These are phyloP conservation scores for Melanostigma gelatinosum DNA, from an alignment of 2,113 vertebrate genomes.

Conservation along the genomic window DNA sequence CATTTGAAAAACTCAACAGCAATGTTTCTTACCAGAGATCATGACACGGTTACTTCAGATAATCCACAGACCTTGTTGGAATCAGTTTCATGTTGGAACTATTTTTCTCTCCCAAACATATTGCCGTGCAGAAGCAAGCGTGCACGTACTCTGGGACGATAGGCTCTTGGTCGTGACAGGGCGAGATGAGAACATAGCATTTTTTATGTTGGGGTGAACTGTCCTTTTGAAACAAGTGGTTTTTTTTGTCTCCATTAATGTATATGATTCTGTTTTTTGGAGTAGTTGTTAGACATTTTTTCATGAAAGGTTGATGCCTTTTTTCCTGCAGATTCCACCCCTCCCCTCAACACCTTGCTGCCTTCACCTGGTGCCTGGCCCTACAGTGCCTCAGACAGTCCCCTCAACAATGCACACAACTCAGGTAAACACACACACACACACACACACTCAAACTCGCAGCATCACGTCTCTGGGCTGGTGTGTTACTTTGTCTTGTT, in stretches of 20 bases:
- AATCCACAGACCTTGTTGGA: too few relatives aligned
- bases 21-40: too few relatives aligned
- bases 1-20: too few relatives aligned
- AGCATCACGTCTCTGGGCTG: background rate
- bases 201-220: too few relatives aligned
- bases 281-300: background rate
- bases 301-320: background rate
- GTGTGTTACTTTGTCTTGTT: background rate
- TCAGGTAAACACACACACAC: constrained; percentile 85
- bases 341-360: constrained; percentile 99
- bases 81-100: background rate
- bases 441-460: background rate
- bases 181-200: too few relatives aligned
- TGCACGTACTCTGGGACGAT: too few relatives aligned
- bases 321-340: constrained; percentile 90
- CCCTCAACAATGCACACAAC: constrained; percentile 98
- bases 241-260: background rate
- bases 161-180: too few relatives aligned
- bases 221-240: too few relatives aligned
- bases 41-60: too few relatives aligned
- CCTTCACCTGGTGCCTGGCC: constrained; percentile 99
- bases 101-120: too few relatives aligned
- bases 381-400: constrained; percentile 99
- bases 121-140: too few relatives aligned
- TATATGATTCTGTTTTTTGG: background rate